Percentiles rank a stretch among this genome's conserved stretches.
Evolutionary conservation across 2,888 invertebrate genomes (phyloP).

Genomic region (Drosophila pseudotalamancana): DNA sequence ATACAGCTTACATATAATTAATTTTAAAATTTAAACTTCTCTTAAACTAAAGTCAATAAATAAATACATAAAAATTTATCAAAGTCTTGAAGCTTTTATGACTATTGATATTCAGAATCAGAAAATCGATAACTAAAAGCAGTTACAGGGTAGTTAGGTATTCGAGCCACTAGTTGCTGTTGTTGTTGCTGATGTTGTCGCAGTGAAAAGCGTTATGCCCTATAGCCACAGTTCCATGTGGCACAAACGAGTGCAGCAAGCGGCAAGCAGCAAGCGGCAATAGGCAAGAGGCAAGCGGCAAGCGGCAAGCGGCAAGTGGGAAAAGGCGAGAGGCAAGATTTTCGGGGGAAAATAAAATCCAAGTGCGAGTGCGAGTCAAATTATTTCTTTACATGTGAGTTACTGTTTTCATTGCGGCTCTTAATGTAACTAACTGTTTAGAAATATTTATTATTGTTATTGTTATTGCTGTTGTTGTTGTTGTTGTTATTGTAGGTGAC

Average conservation of each 20-base stretch:
- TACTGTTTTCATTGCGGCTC: slow-evolving; percentile 81
- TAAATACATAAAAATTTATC: neutral
- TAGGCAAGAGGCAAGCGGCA: slow-evolving; percentile 4
- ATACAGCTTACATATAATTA: too few species aligned
- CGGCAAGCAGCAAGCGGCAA: slow-evolving; percentile 18
- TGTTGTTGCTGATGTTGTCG: slow-evolving; percentile 20
- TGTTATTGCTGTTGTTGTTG: slow-evolving; percentile 62
- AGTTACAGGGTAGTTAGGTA: slow-evolving; percentile 6
- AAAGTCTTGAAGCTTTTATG: too few species aligned
- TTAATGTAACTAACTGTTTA: slow-evolving; percentile 81
- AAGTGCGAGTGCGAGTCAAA: slow-evolving; percentile 73
- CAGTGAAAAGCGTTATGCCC: slow-evolving; percentile 75
- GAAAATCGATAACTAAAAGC: neutral
- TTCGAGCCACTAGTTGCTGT: neutral
- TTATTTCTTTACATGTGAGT: slow-evolving; percentile 81
- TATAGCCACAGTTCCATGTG: slow-evolving; percentile 65
- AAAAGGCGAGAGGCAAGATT: slow-evolving; percentile 33
- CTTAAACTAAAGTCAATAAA: too few species aligned
- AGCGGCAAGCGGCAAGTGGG: slow-evolving; percentile 19
- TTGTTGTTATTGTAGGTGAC: slow-evolving; percentile 61
- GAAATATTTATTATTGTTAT: slow-evolving; percentile 74
- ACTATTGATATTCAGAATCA: too few species aligned
- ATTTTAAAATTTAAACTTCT: too few species aligned
- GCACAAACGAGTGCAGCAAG: slow-evolving; percentile 50
- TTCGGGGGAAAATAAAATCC: slow-evolving; percentile 83